Percentiles rank a stretch among this genome's conserved stretches.
These are phyloP conservation scores for Aurelia sp. DNA, from an alignment of 30 jellyfish, hydroid and myxozoan species.

Conservation along the genomic window DNA sequence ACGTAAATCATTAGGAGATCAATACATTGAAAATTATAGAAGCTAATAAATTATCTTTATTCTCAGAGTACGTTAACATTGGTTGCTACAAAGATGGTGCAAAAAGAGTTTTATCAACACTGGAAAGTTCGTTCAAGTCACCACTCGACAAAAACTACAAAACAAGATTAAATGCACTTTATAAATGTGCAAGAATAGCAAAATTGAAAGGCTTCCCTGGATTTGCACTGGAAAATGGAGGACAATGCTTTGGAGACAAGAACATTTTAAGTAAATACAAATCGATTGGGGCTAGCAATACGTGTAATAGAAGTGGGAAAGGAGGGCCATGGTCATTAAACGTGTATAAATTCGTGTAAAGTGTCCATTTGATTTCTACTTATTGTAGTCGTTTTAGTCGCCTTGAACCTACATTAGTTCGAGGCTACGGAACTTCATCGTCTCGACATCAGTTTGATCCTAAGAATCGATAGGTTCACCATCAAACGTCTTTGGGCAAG, in stretches of 20 bases:
- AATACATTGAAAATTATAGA: too few species aligned
- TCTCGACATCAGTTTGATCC: too few species aligned
- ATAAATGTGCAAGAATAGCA: constrained; percentile 79
- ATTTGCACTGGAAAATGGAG: constrained; percentile 79
- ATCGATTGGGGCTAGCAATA: constrained; percentile 46
- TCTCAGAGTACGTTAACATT: constrained; percentile 44
- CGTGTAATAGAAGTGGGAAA: constrained; percentile 65
- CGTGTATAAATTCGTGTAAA: constrained; percentile 64
- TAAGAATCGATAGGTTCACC: too few species aligned
- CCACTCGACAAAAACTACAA: constrained; percentile 69
- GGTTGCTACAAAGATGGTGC: constrained; percentile 78
- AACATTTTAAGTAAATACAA: constrained; percentile 53
- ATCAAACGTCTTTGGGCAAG: too few species aligned
- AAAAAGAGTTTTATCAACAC: constrained; percentile 40
- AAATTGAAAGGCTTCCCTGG: constrained; percentile 74
- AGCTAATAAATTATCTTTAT: too few species aligned
- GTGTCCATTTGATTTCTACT: neutral
- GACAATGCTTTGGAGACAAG: constrained; percentile 77
- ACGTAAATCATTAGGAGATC: too few species aligned
- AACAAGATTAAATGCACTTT: constrained; percentile 59
- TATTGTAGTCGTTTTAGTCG: too few species aligned
- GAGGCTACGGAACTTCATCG: neutral
- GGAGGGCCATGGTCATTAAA: constrained; percentile 76
- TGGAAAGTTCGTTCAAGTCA: constrained; percentile 63
- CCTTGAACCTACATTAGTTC: neutral